Conservation (phyloP, 2,888 invertebrate species). For the Tetragonisca angustula region DNA sequence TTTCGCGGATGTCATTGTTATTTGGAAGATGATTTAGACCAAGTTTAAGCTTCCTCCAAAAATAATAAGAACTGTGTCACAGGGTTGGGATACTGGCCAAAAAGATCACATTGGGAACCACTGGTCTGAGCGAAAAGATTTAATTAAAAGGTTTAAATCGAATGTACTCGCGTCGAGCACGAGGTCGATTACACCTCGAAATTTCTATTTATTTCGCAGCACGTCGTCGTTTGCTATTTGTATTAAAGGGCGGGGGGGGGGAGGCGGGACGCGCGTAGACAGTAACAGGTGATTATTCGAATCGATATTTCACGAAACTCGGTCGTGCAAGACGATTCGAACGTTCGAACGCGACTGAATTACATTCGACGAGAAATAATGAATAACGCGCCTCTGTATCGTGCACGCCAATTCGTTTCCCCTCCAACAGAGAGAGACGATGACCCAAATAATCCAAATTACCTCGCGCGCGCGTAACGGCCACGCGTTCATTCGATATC, state of each 20-base stretch:
- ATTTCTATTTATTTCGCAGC: neutral
- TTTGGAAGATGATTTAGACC: no score
- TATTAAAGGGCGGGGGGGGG: neutral
- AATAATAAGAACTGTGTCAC: no score
- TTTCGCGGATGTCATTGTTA: no score
- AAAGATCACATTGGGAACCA: no score
- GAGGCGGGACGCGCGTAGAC: neutral
- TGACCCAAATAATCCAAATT: constrained; percentile 2
- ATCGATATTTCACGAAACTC: neutral
- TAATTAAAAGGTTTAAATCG: no score
- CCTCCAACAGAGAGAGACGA: neutral
- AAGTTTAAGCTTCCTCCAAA: no score
- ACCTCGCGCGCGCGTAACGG: neutral
- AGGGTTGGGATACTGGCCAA: no score
- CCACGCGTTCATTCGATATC: neutral
- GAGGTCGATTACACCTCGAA: no score
- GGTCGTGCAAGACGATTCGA: neutral
- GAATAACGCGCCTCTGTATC: neutral
- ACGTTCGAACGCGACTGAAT: constrained; percentile 5
- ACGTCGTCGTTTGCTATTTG: neutral
- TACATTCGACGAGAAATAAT: neutral
- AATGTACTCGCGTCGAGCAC: no score
- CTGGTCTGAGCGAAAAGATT: no score
- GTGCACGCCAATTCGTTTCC: neutral
- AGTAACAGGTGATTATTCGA: constrained; percentile 9